Evolutionary conservation across 2,797 vertebrate species (phyloP).

Genomic region (Lindbergichthys nudifrons): DNA sequence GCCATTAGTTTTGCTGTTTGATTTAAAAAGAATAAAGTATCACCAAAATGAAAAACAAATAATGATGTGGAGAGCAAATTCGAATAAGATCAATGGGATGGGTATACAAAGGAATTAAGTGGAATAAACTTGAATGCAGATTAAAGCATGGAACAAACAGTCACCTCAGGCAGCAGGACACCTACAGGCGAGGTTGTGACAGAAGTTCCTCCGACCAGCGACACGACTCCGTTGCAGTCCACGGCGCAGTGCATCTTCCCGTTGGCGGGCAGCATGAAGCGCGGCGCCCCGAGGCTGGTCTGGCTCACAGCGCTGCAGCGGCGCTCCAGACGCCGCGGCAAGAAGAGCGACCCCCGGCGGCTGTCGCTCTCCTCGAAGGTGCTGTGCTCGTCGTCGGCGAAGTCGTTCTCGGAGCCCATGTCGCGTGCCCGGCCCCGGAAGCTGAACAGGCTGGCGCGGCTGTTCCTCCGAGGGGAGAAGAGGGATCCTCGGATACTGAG

Average conservation of each 20-base stretch:
- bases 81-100: background rate
- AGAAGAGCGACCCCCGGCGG: constrained; percentile 93
- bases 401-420: constrained; percentile 96
- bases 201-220: constrained; percentile 91
- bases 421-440: constrained; percentile 93
- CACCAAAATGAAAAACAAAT: no score
- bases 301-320: constrained; percentile 94
- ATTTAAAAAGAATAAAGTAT: no score
- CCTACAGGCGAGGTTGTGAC: constrained; percentile 90
- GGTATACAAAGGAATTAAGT: background rate
- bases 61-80: no score
- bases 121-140: constrained; percentile 1
- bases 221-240: constrained; percentile 97
- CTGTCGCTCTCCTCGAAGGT: constrained; percentile 97
- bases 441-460: constrained; percentile 94
- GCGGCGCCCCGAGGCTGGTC: constrained; percentile 88
- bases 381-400: constrained; percentile 97
- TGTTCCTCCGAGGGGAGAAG: constrained; percentile 94
- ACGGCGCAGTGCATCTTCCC: constrained; percentile 97
- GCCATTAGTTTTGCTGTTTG: no score
- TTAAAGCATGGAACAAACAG: constrained; percentile 33
- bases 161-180: constrained; percentile 94
- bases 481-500: constrained; percentile 93
- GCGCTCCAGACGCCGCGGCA: constrained; percentile 90
- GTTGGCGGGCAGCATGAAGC: constrained; percentile 89